Conservation (phyloP, 2,113 vertebrate species). For the Pseudonaja textilis region DNA sequence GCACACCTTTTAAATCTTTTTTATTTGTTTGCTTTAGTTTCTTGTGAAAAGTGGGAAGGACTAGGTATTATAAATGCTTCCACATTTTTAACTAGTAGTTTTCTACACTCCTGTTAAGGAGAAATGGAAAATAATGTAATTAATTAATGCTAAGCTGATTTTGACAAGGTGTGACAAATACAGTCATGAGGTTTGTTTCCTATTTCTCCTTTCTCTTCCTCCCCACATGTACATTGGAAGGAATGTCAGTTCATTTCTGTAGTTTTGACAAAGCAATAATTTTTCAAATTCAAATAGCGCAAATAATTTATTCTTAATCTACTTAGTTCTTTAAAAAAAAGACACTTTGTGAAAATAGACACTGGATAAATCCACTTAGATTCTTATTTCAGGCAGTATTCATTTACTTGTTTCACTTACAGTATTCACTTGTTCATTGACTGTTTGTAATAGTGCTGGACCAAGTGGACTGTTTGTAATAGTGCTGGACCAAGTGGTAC, state of each 20-base stretch:
- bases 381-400: neutral
- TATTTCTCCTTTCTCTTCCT: neutral
- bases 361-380: neutral
- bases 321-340: neutral
- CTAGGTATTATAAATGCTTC: neutral
- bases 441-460: neutral
- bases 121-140: neutral
- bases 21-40: neutral
- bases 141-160: neutral
- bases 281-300: neutral
- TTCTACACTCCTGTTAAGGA: neutral
- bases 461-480: neutral
- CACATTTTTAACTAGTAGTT: neutral
- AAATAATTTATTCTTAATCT: neutral
- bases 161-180: neutral
- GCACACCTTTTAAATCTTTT: neutral
- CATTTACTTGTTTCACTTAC: neutral
- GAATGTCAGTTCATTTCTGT: neutral
- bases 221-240: neutral
- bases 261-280: neutral
- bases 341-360: neutral
- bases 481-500: neutral
- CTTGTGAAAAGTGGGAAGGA: neutral
- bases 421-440: neutral
- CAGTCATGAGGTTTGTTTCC: neutral